A percentile compares a stretch with the other conserved stretches of the same genome.
Conservation (phyloP, 1,140 invertebrate species). For the Bombus confusus region DNA sequence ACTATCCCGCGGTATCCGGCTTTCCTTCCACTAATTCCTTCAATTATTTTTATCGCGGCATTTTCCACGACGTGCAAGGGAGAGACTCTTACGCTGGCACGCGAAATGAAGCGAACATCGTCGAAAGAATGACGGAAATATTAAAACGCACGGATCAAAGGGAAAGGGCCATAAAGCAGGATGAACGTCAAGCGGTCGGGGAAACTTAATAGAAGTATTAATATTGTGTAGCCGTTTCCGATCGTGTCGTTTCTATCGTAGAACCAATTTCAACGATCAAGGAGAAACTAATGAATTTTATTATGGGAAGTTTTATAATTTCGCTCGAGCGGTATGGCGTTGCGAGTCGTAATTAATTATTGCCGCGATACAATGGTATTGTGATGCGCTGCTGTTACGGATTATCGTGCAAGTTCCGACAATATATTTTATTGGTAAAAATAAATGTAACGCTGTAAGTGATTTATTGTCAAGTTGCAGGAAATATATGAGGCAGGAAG, state of each 20-base stretch:
- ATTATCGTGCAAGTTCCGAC: not conserved
- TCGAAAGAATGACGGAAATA: not conserved
- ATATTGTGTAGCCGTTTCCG: not conserved
- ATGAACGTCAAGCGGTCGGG: conserved; percentile 7
- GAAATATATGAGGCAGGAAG: not conserved
- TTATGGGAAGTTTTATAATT: not conserved
- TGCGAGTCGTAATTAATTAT: not conserved
- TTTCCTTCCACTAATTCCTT: conserved; percentile 32
- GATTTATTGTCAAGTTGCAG: not conserved
- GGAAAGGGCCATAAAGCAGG: not conserved
- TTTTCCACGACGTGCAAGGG: not conserved
- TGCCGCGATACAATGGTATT: not conserved
- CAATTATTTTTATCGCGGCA: conserved; percentile 41
- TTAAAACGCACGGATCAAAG: conserved; percentile 1
- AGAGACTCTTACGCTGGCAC: not conserved
- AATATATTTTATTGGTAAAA: not conserved
- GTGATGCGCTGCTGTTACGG: too few relatives aligned
- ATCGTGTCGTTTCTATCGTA: not conserved
- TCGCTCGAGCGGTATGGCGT: not conserved
- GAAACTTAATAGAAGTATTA: conserved; percentile 36
- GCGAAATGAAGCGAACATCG: conserved; percentile 11
- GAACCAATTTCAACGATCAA: too few relatives aligned
- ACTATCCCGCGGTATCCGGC: not conserved
- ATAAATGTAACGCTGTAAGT: not conserved
- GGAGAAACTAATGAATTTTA: not conserved